phyloP scores from a whole-genome alignment of 2,113 vertebrate species.

The Struthidea cinerea region DNA sequence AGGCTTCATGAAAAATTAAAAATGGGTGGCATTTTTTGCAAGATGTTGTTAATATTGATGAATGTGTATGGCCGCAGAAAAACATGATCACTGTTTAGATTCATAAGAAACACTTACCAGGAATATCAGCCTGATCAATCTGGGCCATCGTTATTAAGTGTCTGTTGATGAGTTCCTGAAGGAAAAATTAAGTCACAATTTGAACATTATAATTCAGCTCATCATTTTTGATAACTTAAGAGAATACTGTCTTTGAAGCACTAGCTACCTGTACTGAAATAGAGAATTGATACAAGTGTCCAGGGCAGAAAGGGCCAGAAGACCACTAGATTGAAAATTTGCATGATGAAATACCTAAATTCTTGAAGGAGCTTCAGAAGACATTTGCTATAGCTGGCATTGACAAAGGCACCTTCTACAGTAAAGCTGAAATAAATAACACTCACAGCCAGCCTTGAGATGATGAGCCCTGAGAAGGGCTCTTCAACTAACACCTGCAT shows the following conservation, averaged over 20 bases:
- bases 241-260: not conserved
- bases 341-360: not conserved
- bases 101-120: slow-evolving; percentile 75
- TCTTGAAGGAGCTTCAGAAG: not conserved
- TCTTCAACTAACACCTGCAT: not conserved
- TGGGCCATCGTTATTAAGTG: slow-evolving; percentile 99
- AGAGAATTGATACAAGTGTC: not conserved
- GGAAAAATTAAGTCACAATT: slow-evolving; percentile 19
- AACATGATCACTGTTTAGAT: not conserved
- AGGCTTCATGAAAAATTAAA: not conserved
- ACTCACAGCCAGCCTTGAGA: not conserved
- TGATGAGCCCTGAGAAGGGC: not conserved
- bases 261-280: not conserved
- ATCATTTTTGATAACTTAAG: not conserved
- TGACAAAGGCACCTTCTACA: not conserved
- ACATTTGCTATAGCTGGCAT: not conserved
- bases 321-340: not conserved
- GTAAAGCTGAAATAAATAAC: not conserved
- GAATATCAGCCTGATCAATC: slow-evolving; percentile 96
- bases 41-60: not conserved
- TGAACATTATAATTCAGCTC: not conserved
- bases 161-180: slow-evolving; percentile 95
- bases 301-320: not conserved
- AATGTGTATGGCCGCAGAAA: not conserved
- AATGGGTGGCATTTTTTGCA: not conserved